Conservation (phyloP, 2,113 vertebrate genomes). For the Pavo muticus region DNA sequence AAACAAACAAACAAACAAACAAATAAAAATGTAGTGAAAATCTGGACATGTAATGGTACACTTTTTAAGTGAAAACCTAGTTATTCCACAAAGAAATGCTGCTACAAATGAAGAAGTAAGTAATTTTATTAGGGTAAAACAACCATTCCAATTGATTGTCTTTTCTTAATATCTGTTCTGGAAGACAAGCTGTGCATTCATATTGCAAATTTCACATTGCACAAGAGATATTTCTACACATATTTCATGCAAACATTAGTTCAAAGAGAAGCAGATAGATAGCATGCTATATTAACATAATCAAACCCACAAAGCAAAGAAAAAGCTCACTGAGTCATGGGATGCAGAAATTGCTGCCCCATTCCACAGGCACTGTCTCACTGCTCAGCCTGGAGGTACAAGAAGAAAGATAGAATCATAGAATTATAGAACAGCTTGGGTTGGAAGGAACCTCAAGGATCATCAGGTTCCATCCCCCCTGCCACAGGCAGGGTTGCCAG, state of each 20-base stretch:
- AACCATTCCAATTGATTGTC: neutral
- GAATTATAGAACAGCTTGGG: too few species aligned
- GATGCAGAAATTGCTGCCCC: neutral
- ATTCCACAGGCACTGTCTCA: neutral
- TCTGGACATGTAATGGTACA: accelerated
- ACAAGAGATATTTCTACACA: neutral
- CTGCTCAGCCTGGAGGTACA: neutral
- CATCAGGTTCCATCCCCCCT: too few species aligned
- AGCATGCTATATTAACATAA: neutral
- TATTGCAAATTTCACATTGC: neutral
- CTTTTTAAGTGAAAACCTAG: neutral
- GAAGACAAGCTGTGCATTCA: neutral
- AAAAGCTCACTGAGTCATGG: neutral
- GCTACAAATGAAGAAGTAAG: neutral
- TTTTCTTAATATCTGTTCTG: neutral
- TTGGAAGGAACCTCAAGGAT: too few species aligned
- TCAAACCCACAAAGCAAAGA: neutral
- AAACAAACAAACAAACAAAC: too few species aligned
- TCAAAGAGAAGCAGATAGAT: neutral
- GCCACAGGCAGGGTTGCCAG: too few species aligned
- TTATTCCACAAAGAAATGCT: neutral
- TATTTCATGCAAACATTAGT: neutral
- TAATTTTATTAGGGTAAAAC: neutral
- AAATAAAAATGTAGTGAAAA: neutral
- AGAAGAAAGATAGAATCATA: neutral